A percentile compares a stretch with the other conserved stretches of the same genome.
phyloP scores from a whole-genome alignment of 2,888 invertebrate genomes.

The Myopa testacea region DNA sequence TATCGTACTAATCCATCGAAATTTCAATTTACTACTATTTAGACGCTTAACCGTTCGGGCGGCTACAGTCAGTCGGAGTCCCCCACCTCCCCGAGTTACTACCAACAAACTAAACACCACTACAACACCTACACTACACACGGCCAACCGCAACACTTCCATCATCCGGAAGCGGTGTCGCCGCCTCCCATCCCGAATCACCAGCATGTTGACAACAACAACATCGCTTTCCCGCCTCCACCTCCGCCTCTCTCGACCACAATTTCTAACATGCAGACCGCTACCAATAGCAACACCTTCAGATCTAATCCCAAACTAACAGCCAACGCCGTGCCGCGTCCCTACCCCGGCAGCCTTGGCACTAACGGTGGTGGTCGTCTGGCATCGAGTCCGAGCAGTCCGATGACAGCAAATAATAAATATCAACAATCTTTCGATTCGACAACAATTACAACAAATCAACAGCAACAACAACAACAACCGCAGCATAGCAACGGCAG shows the following conservation, averaged over 20 bases:
- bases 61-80: constrained; percentile 57
- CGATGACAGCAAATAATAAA: constrained; percentile 62
- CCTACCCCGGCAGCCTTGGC: constrained; percentile 64
- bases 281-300: constrained; percentile 60
- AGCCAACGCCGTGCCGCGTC: constrained; percentile 68
- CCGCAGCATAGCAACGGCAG: constrained; percentile 39
- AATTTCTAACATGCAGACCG: constrained; percentile 64
- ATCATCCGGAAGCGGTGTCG: constrained; percentile 67
- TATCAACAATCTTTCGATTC: constrained; percentile 52
- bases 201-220: constrained; percentile 57
- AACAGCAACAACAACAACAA: constrained; percentile 45
- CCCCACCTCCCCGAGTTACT: constrained; percentile 65
- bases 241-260: constrained; percentile 67
- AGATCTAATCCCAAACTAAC: constrained; percentile 68
- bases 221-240: constrained; percentile 62
- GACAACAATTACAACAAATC: constrained; percentile 50
- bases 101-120: constrained; percentile 56
- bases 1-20: too few species aligned
- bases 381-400: constrained; percentile 48
- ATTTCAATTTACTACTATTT: constrained; percentile 30
- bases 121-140: constrained; percentile 58
- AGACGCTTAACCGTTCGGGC: constrained; percentile 65
- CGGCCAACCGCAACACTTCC: constrained; percentile 63
- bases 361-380: constrained; percentile 50
- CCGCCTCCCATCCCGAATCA: constrained; percentile 54